Base-by-base conservation (phyloP, 2,888 invertebrate genomes). In the Phorcus lineatus region DNA sequence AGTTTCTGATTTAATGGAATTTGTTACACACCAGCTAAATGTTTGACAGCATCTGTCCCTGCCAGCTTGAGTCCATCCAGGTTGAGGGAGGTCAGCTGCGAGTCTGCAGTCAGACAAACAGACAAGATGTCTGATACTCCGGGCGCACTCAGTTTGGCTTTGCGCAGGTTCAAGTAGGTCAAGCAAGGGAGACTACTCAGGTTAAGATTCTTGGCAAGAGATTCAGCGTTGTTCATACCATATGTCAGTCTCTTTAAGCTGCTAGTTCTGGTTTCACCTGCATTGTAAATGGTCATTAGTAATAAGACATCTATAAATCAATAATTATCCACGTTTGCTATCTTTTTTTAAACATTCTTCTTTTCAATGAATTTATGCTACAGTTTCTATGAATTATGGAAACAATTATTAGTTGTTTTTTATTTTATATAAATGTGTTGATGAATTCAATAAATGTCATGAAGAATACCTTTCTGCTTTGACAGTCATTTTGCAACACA, bases 1-100 rank as follows among this genome's bases (percentile, higher is more conserved):
- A 13, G 47, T 47, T 11, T 47, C 36, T 36, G 7, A 7, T n/a
- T 4, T 2, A 7, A 36, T 2, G 36, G 36, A 36, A 36, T 2
- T 36, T 2, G 36, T 36, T 7, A 36, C 83, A 77, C 81, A 88
- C 89, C 87, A 57, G 86, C 74, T 19, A 89, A 53, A 19, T 76
- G 74, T 57, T 87, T 81, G 22, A 91, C 57, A 36, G 84, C 85
- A 66, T 83, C 80, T 16, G 87, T 90, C 9, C 84, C 84, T 7
- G 90, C 83, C 24, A 91, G 79, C 75, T 90, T 91, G 31, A 90
- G 79, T 3, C 89, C 89, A 83, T 91, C 90, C 19, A 91, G 79
- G 7, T 90, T 85, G 54, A 89, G 81, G 28, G 88, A 86, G 0
- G 82, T 79, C 17, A 88, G 47, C 24, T 57, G 40, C 55, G 76